A percentile compares a stretch with the other conserved stretches of the same genome.
Evolutionary conservation across 2,888 invertebrate species (phyloP).

Genomic region (Drosophila atroscutellata): DNA sequence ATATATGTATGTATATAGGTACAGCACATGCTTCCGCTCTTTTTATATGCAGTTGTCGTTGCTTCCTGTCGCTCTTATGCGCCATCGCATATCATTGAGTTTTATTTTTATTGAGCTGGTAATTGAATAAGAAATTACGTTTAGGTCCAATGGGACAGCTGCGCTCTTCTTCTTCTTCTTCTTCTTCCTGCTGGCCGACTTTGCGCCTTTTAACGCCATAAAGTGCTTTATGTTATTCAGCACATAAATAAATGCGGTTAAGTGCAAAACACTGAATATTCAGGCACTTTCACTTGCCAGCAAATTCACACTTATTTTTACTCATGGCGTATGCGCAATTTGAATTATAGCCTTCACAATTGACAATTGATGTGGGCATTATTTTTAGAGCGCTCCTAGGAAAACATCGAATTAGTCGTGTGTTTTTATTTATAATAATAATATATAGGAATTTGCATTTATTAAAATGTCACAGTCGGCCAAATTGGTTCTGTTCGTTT

Average conservation of each 20-base stretch:
- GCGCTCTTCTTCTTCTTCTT: conserved; percentile 7
- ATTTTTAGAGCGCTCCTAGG: conserved; percentile 12
- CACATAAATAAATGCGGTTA: conserved; percentile 53
- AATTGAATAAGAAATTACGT: conserved; percentile 74
- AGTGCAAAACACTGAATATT: conserved; percentile 14
- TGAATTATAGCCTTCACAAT: conserved; percentile 32
- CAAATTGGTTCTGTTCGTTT: neutral
- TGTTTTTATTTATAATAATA: neutral
- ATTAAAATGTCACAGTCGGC: no score
- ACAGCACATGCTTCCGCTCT: conserved; percentile 28
- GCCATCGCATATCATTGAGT: conserved; percentile 67
- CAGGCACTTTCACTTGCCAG: conserved; percentile 31
- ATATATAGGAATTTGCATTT: neutral
- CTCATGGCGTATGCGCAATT: conserved; percentile 52
- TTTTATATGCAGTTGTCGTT: conserved; percentile 5
- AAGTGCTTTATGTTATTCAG: conserved; percentile 50
- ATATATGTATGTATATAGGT: conserved; percentile 3
- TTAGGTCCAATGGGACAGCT: conserved; percentile 54
- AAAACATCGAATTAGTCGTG: neutral
- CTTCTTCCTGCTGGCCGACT: conserved; percentile 22
- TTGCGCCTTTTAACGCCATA: conserved; percentile 64
- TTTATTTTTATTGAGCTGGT: conserved; percentile 76
- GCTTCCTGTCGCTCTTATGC: conserved; percentile 49
- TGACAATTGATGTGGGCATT: conserved; percentile 33
- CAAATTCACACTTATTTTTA: conserved; percentile 54